Percentiles rank a stretch among this genome's conserved stretches.
Conservation (phyloP, 2,797 vertebrate genomes). For the Lepus townsendii region DNA sequence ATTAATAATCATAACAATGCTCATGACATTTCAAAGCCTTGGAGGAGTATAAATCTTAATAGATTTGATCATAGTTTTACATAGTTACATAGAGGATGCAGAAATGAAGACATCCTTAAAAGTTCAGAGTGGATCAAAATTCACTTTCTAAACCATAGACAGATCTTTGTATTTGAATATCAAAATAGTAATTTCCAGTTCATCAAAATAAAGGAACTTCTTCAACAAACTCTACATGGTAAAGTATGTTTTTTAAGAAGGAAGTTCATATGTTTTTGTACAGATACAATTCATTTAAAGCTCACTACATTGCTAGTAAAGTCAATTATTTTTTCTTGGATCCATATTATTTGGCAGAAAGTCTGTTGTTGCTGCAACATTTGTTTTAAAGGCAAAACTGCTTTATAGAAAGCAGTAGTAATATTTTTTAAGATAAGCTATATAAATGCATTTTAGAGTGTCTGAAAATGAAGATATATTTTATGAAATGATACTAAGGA, state of each 20-base stretch:
- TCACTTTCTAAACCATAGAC: conserved; percentile 54
- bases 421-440: conserved; percentile 52
- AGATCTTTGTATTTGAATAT: background rate
- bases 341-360: conserved; percentile 62
- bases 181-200: background rate
- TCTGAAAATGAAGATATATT: conserved; percentile 62
- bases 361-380: conserved; percentile 69
- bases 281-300: conserved; percentile 56
- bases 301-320: conserved; percentile 45
- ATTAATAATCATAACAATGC: conserved; percentile 60
- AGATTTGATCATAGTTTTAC: background rate
- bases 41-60: background rate
- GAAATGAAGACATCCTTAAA: conserved; percentile 45
- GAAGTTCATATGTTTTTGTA: conserved; percentile 3
- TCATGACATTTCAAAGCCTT: background rate
- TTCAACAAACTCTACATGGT: background rate
- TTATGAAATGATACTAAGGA: conserved; percentile 20
- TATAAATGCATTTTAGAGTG: conserved; percentile 48
- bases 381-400: conserved; percentile 67
- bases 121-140: conserved; percentile 12
- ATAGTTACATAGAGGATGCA: background rate
- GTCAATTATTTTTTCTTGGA: conserved; percentile 67
- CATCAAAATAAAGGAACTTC: conserved; percentile 3
- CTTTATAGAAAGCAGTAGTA: conserved; percentile 56
- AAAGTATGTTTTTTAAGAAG: background rate